Conservation (phyloP, 1,140 invertebrate species). For the Adoxophyes honmai region DNA sequence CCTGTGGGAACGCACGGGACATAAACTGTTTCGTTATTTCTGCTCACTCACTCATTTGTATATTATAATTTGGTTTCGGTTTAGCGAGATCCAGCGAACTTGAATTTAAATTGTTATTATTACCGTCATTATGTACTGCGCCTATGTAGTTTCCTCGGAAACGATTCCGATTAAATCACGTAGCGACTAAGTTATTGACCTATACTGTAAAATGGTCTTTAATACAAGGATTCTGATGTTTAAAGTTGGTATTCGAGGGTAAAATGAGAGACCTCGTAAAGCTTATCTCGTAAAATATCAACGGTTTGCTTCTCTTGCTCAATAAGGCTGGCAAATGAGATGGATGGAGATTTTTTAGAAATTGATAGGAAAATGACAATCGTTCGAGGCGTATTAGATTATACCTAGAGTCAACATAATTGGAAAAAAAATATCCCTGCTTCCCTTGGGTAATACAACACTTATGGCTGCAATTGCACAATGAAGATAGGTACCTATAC, state of each 20-base stretch:
- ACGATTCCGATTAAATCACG: conserved; percentile 13
- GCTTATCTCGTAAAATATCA: too few relatives aligned
- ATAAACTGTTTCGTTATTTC: conserved; percentile 75
- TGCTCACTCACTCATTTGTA: conserved; percentile 72
- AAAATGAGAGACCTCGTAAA: too few relatives aligned
- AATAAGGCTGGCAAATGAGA: too few relatives aligned
- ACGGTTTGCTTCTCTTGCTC: too few relatives aligned
- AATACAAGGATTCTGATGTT: background rate
- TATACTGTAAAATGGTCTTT: background rate
- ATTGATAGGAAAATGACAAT: too few relatives aligned
- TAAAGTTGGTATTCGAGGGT: background rate
- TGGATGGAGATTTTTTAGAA: too few relatives aligned
- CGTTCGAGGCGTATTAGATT: too few relatives aligned
- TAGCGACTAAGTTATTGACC: conserved; percentile 11
- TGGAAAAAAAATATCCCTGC: too few relatives aligned
- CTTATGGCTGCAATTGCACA: too few relatives aligned
- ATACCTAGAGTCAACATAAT: too few relatives aligned
- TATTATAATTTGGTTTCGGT: conserved; percentile 69
- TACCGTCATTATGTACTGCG: conserved; percentile 19
- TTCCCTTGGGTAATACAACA: too few relatives aligned
- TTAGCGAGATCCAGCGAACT: conserved; percentile 33
- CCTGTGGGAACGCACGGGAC: conserved; percentile 72
- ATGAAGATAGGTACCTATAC: too few relatives aligned
- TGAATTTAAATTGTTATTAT: conserved; percentile 54
- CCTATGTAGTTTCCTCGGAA: conserved; percentile 13